Base-by-base conservation (phyloP, 2,888 invertebrate species). In the Platycheirus rosarum region DNA sequence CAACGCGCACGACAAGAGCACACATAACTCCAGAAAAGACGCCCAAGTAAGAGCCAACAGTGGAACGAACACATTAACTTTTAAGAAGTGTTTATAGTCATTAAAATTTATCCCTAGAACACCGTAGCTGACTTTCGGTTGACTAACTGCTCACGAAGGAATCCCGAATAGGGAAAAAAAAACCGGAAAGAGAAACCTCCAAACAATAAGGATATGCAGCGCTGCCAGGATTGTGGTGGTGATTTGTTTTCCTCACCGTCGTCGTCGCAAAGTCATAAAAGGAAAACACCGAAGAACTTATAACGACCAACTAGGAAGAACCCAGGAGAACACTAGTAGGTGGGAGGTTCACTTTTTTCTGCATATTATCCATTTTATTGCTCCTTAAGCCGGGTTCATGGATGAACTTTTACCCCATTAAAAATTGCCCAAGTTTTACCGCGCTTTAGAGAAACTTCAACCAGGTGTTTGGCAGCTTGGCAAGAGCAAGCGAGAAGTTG, bases 51-150 rank as follows among this genome's bases (percentile, higher is more conserved):
- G 48, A 66, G 6, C 63, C 63, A 63, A 13, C 75, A 65, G 20
- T 71, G 66, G 62, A 71, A 77, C 77, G 62, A 71, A 77, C 77
- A 76, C 82, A 77, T 82, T 82, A 82, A 82, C 82, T 77, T 82
- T 77, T 77, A 82, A 77, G 82, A 82, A 82, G 82, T 82, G 82
- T 82, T 82, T 82, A 82, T 82, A 68, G 82, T 82, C 82, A 82
- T 82, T 82, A 76, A 77, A 82, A 82, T 82, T 82, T 82, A 82
- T 82, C 77, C 76, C 35, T 82, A 26, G 35, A 77, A 76, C 82
- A 77, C 71, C 66, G 66, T 49, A 73, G 82, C 77, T 82, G 76
- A 82, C 80, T 82, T 76, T 66, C 66, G 76, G 76, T 71, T 82
- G 82, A 82, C 82, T 76, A 77, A 82, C 77, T 82, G 77, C 77